A percentile compares a stretch with the other conserved stretches of the same genome.
Conservation (phyloP, 2,797 vertebrate genomes). For the Esox masquinongy region DNA sequence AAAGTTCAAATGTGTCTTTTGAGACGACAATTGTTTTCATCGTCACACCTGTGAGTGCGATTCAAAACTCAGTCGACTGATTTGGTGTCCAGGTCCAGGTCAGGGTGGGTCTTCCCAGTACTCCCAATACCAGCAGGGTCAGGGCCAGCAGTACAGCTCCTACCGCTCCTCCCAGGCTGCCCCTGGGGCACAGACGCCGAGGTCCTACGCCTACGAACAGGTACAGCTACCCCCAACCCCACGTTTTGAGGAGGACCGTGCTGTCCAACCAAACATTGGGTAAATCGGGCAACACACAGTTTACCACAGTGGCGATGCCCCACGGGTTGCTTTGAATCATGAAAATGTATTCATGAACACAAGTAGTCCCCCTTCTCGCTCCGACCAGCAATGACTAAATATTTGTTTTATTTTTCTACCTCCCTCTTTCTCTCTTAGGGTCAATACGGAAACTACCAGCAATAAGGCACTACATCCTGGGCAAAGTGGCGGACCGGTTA, state of each 20-base stretch:
- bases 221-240: slow-evolving; percentile 57
- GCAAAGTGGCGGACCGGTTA: slow-evolving; percentile 28
- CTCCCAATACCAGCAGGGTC: slow-evolving; percentile 91
- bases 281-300: slow-evolving; percentile 3
- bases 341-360: slow-evolving; percentile 1
- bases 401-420: slow-evolving; percentile 19
- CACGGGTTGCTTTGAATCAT: not conserved
- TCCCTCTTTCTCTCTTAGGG: slow-evolving; percentile 75
- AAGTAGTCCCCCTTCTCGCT: not conserved
- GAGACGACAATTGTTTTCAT: not conserved
- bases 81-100: slow-evolving; percentile 67
- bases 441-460: slow-evolving; percentile 96
- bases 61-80: not conserved
- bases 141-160: slow-evolving; percentile 89
- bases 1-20: not conserved
- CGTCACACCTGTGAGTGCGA: not conserved
- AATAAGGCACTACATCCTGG: slow-evolving; percentile 69
- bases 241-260: not conserved
- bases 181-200: slow-evolving; percentile 85
- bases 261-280: not conserved
- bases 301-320: not conserved
- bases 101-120: slow-evolving; percentile 90
- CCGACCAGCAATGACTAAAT: not conserved
- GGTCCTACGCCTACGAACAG: slow-evolving; percentile 93
- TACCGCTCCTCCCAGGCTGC: slow-evolving; percentile 88